Base-by-base conservation (phyloP, 2,888 invertebrate genomes). In the Autographa pulchrina region DNA sequence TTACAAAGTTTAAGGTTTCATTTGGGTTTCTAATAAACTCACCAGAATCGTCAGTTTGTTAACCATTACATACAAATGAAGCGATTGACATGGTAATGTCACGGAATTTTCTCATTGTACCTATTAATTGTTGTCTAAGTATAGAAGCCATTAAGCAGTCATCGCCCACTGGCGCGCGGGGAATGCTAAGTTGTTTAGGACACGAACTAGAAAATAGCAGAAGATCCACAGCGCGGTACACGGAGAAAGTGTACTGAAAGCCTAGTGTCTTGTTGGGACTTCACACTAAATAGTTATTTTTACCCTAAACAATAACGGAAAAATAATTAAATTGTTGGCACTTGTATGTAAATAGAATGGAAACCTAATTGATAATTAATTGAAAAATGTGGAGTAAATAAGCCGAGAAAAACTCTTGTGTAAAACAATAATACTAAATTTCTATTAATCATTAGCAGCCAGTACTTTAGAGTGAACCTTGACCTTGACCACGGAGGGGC, bases 111-210 rank as follows among this genome's bases (percentile, higher is more conserved):
- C 77, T 78, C 73, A 65, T 70, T 72, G 78, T 71, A 72, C 75
- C 64, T 72, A 77, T 81, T 87, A 86, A 88, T 86, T 82, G 83
- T 86, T 77, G 78, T 78, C 78, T 88, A 87, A 87, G 84, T 84
- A 84, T 82, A 83, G 83, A 65, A 72, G 59, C 80, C 82, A 87
- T 86, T 88, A 88, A 82, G 74, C 83, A 85, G 82, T 86, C 85
- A 78, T 84, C 85, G 83, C 75, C 80, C 78, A 74, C 68, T 73
- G 74, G 63, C 84, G 84, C 78, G 83, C 35, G 67, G 52, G 77
- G 88, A 87, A 86, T 89, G 84, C 78, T 75, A 79, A 85, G 81
- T 74, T 74, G 76, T 76, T 80, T 78, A 81, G 73, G 60, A 41
- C 32, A 32, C 18, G 11, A 25, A 65, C 64, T 43, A 71, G 18